phyloP scores from a whole-genome alignment of 2,113 vertebrate species.

The Mus pahari region DNA sequence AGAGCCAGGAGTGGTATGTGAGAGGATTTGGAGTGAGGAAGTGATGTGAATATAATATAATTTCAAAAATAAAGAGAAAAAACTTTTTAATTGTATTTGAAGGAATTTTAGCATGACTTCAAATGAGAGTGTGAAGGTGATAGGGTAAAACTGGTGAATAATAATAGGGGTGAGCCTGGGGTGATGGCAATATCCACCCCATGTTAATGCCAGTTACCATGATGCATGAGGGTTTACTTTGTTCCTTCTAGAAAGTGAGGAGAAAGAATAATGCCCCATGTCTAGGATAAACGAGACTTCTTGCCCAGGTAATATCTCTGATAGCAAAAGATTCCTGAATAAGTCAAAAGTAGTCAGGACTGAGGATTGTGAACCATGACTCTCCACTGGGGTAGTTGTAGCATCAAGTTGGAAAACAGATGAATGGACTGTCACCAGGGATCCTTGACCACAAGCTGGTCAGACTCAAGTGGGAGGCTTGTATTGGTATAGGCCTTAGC shows the following conservation, averaged over 20 bases:
- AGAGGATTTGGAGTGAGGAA: not conserved
- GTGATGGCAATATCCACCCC: not conserved
- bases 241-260: not conserved
- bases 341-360: too few species aligned
- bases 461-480: not conserved
- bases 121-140: not conserved
- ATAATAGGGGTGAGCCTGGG: too few species aligned
- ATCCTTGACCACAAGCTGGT: not conserved
- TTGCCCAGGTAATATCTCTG: not conserved
- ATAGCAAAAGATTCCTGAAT: not conserved
- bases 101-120: not conserved
- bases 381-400: not conserved
- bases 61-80: not conserved
- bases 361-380: not conserved
- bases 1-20: not conserved
- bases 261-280: not conserved
- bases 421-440: not conserved
- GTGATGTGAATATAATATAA: not conserved
- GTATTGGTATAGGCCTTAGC: not conserved
- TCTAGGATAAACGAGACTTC: not conserved
- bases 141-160: not conserved
- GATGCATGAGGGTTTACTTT: not conserved
- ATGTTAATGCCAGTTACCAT: not conserved
- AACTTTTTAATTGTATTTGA: not conserved
- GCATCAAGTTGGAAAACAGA: not conserved